Evolutionary conservation across 1,140 invertebrate species (phyloP).

Genomic region (Teleopsis dalmanni): DNA sequence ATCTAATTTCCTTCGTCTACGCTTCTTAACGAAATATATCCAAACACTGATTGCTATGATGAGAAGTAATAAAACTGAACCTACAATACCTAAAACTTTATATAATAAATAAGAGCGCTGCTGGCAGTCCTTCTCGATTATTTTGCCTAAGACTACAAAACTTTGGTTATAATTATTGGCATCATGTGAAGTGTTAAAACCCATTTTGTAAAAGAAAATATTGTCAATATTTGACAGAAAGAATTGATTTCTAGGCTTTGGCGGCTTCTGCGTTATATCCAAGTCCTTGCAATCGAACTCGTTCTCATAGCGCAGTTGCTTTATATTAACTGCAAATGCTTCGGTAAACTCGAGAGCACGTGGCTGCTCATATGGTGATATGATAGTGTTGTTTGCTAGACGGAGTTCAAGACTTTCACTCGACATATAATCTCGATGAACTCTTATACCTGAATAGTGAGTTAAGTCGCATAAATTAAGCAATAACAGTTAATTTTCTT

Average conservation of each 20-base stretch:
- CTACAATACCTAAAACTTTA: constrained; percentile 32
- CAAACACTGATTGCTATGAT: constrained; percentile 40
- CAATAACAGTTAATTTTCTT: background rate
- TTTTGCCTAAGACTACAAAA: constrained; percentile 19
- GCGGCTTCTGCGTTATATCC: constrained; percentile 24
- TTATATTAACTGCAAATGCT: constrained; percentile 27
- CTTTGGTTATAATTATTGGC: constrained; percentile 14
- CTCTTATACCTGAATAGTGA: constrained; percentile 18
- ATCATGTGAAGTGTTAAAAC: background rate
- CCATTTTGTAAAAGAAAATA: constrained; percentile 13
- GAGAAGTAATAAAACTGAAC: constrained; percentile 40
- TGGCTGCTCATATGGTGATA: constrained; percentile 12
- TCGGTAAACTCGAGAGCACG: constrained; percentile 25
- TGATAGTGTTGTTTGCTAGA: constrained; percentile 35
- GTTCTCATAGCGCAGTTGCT: constrained; percentile 27
- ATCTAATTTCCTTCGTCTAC: constrained; percentile 48
- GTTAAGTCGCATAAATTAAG: background rate
- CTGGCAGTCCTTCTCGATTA: constrained; percentile 15
- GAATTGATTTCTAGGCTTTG: constrained; percentile 25
- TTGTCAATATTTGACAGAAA: constrained; percentile 30
- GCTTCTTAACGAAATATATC: constrained; percentile 36
- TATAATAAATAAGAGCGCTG: constrained; percentile 22
- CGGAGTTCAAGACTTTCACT: constrained; percentile 36
- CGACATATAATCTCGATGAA: constrained; percentile 31
- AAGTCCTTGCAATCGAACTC: constrained; percentile 26